Conservation (phyloP, 1,140 invertebrate genomes). For the Micrasema longulum region DNA sequence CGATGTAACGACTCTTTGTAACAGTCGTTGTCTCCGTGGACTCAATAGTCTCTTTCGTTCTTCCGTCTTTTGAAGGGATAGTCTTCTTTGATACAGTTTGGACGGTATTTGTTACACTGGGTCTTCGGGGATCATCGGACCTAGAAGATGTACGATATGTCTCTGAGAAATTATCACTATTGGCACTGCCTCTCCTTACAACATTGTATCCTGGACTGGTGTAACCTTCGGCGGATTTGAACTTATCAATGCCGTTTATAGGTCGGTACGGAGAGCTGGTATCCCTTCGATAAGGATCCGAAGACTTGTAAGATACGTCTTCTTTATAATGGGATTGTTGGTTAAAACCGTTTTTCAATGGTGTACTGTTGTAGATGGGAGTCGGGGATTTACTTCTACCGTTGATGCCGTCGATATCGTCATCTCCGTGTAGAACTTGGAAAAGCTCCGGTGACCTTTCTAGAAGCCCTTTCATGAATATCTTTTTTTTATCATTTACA, state of each 20-base stretch:
- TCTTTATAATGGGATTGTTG: conserved; percentile 52
- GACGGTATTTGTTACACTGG: conserved; percentile 75
- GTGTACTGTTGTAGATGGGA: conserved; percentile 56
- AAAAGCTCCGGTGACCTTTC: conserved; percentile 82
- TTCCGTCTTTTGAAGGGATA: conserved; percentile 72
- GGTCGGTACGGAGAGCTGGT: conserved; percentile 63
- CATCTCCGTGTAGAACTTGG: conserved; percentile 75
- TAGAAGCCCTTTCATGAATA: conserved; percentile 78
- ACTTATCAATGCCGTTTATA: conserved; percentile 58
- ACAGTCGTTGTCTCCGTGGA: conserved; percentile 76
- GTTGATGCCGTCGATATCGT: conserved; percentile 66
- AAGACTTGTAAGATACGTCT: conserved; percentile 62
- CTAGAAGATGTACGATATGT: conserved; percentile 75
- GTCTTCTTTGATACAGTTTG: conserved; percentile 76
- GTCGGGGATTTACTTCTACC: conserved; percentile 60
- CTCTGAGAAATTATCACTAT: conserved; percentile 77
- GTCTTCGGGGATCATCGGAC: conserved; percentile 72
- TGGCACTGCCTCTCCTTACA: conserved; percentile 70
- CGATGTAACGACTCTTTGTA: conserved; percentile 72
- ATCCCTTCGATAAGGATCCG: conserved; percentile 65
- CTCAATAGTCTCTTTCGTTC: conserved; percentile 73
- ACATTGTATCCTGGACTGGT: conserved; percentile 62
- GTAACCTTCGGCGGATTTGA: conserved; percentile 62
- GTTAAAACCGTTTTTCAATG: conserved; percentile 53
- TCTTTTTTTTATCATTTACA: conserved; percentile 73